A percentile compares a stretch with the other conserved stretches of the same genome.
Evolutionary conservation across 2,888 invertebrate species (phyloP).

Genomic region (Lycophotia porphyrea): DNA sequence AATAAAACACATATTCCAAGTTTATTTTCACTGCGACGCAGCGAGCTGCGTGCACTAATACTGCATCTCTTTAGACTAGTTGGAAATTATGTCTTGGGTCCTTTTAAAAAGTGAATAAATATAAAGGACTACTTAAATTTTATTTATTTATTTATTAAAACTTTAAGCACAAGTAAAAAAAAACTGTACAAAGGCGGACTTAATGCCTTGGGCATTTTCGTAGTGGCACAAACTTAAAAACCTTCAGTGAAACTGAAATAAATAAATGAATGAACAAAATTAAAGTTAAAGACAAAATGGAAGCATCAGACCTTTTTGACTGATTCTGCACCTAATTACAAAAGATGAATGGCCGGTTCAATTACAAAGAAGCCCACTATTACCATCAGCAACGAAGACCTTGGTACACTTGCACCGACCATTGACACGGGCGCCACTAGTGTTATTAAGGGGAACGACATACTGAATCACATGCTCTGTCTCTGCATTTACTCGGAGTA

Average conservation of each 20-base stretch:
- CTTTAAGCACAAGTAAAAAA: too few species aligned
- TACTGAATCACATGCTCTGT: constrained; percentile 10
- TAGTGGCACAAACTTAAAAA: neutral
- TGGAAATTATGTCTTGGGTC: neutral
- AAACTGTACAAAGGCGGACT: too few species aligned
- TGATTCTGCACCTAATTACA: neutral
- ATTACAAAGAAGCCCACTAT: too few species aligned
- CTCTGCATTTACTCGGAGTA: neutral
- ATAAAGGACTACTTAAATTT: neutral
- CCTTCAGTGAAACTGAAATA: neutral
- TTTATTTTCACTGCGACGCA: too few species aligned
- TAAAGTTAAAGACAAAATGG: neutral
- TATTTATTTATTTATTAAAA: too few species aligned
- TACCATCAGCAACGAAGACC: constrained; percentile 1
- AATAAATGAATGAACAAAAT: neutral
- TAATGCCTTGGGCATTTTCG: too few species aligned
- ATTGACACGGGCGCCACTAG: constrained; percentile 31
- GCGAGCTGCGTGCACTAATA: too few species aligned
- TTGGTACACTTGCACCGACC: constrained; percentile 50
- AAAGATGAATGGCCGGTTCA: neutral
- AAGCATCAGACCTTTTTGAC: neutral
- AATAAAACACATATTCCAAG: too few species aligned
- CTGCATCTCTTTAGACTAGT: neutral
- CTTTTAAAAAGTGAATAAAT: neutral
- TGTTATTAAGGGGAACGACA: constrained; percentile 19